Conservation (phyloP, 2,888 invertebrate genomes). For the Chesias legatella region DNA sequence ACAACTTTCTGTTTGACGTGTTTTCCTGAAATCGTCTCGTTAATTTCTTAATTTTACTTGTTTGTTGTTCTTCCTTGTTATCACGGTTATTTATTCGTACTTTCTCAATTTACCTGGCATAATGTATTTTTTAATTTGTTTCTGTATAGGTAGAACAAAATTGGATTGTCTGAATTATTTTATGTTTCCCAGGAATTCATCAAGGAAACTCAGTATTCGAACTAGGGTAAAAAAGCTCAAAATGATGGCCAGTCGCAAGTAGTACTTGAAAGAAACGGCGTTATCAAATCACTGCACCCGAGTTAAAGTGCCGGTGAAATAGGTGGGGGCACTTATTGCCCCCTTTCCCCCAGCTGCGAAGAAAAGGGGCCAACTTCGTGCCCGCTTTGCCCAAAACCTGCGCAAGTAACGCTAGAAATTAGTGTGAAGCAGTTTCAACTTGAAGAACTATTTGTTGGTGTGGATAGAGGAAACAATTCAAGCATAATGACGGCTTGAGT, state of each 20-base stretch:
- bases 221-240: conserved; percentile 53
- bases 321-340: conserved; percentile 73
- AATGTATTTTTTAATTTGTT: no score
- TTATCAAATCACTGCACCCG: conserved; percentile 79
- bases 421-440: conserved; percentile 20
- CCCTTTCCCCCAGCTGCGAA: conserved; percentile 21
- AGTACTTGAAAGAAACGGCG: conserved; percentile 75
- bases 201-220: conserved; percentile 36
- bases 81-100: conserved; percentile 2
- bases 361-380: conserved; percentile 27
- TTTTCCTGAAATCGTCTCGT: conserved; percentile 32
- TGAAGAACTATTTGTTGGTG: conserved; percentile 20
- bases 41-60: conserved; percentile 8
- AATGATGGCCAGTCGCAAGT: conserved; percentile 58
- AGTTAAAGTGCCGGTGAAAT: conserved; percentile 76
- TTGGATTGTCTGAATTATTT: conserved; percentile 29
- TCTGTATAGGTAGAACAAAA: conserved; percentile 1
- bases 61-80: conserved; percentile 2
- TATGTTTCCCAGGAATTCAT: conserved; percentile 43
- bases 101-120: background rate
- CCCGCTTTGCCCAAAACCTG: conserved; percentile 19
- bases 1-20: conserved; percentile 43
- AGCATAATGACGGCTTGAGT: conserved; percentile 16
- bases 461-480: conserved; percentile 18
- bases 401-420: conserved; percentile 25